These are phyloP conservation scores for Toxotes lorentzi DNA, from an alignment of 2,797 vertebrate genomes.

Conservation along the genomic window DNA sequence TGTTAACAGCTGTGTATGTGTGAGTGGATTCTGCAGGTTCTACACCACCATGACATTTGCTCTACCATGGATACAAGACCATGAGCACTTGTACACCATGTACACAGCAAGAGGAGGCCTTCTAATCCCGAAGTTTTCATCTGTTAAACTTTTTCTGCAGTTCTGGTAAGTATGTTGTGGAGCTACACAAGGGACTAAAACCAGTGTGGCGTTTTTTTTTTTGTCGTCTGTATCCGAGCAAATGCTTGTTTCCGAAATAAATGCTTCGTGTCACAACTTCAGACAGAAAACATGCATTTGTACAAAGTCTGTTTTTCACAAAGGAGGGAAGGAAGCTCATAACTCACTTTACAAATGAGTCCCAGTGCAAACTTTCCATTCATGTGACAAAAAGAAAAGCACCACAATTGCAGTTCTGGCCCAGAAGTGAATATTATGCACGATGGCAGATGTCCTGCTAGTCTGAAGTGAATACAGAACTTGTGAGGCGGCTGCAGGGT, in stretches of 20 bases:
- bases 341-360: neutral
- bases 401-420: neutral
- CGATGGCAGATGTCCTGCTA: neutral
- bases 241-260: neutral
- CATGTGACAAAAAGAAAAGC: conserved; percentile 4
- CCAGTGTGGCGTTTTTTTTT: neutral
- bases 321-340: neutral
- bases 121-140: conserved; percentile 23
- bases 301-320: neutral
- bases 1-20: conserved; percentile 7
- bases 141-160: neutral
- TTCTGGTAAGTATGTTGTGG: neutral
- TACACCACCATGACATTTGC: neutral
- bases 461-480: conserved; percentile 28
- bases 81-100: neutral
- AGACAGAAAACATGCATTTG: neutral
- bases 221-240: neutral
- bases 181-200: neutral
- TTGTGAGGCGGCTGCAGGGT: conserved; percentile 36
- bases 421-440: conserved; percentile 6
- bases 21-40: conserved; percentile 2
- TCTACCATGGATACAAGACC: neutral
- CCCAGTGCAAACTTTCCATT: neutral
- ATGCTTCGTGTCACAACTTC: neutral
- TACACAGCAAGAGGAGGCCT: conserved; percentile 6